These are phyloP conservation scores for Kuschelorhynchus macadamiae DNA, from an alignment of 2,888 invertebrate species.

Conservation along the genomic window DNA sequence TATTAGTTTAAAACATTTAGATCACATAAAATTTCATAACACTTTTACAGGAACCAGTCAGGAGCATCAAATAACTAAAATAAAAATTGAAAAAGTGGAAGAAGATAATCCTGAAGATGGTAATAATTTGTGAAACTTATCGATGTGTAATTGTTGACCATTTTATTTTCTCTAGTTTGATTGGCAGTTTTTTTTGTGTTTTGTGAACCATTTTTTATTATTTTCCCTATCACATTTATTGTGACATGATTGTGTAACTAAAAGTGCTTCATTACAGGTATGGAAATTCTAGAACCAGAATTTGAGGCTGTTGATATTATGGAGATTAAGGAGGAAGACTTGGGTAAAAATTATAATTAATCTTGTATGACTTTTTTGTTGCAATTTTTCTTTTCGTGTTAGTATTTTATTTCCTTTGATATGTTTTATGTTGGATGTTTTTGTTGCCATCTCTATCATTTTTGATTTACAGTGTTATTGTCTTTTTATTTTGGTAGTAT, in stretches of 20 bases:
- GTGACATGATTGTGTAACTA: background rate
- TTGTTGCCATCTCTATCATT: slow-evolving; percentile 2
- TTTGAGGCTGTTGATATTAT: slow-evolving; percentile 16
- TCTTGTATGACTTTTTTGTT: background rate
- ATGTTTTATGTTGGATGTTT: slow-evolving; percentile 19
- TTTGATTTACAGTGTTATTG: slow-evolving; percentile 6
- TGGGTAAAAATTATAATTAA: slow-evolving; percentile 27
- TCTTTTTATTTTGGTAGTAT: no score
- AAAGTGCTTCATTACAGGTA: slow-evolving; percentile 31
- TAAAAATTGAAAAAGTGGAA: slow-evolving; percentile 47
- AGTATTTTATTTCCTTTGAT: slow-evolving; percentile 4
- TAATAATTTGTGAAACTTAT: slow-evolving; percentile 31
- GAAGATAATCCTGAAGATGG: slow-evolving; percentile 24
- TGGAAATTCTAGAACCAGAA: slow-evolving; percentile 26
- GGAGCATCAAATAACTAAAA: slow-evolving; percentile 21
- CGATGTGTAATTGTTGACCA: slow-evolving; percentile 34
- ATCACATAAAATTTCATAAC: background rate
- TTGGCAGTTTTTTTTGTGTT: slow-evolving; percentile 30
- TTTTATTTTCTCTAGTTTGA: slow-evolving; percentile 16
- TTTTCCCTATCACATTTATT: background rate
- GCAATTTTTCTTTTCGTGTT: slow-evolving; percentile 2
- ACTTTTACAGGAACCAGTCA: slow-evolving; percentile 43
- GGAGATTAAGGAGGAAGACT: slow-evolving; percentile 36
- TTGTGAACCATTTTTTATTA: slow-evolving; percentile 26
- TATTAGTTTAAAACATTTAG: slow-evolving; percentile 1